A percentile compares a stretch with the other conserved stretches of the same genome.
phyloP scores from a whole-genome alignment of 37 sponge, comb jelly and placozoan genomes.

The Dysidea cf. avara region DNA sequence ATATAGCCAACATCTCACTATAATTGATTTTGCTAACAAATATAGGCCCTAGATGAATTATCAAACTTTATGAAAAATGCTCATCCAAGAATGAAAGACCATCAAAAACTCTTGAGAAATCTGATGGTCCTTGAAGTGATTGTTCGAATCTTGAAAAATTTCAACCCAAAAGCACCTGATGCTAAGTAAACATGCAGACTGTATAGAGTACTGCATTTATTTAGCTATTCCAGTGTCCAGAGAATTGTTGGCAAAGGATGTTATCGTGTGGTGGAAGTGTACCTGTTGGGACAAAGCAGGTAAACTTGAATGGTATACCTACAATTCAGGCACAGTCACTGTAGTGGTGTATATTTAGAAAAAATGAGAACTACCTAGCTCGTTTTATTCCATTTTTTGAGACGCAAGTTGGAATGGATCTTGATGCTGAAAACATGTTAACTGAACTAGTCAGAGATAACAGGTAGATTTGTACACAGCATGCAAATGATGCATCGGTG shows the following conservation, averaged over 20 bases:
- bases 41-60: constrained; percentile 14
- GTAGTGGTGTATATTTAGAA: no score
- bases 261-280: constrained; percentile 52
- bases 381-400: constrained; percentile 61
- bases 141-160: constrained; percentile 7
- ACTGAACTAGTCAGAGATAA: constrained; percentile 3
- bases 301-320: no score
- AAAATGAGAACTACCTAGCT: constrained; percentile 72
- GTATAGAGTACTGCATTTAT: background rate
- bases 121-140: constrained; percentile 31
- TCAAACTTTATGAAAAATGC: constrained; percentile 10
- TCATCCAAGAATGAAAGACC: constrained; percentile 38
- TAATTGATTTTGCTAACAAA: background rate
- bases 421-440: constrained; percentile 83
- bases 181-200: background rate
- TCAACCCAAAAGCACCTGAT: background rate
- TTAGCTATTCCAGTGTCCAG: background rate
- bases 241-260: constrained; percentile 8
- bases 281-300: constrained; percentile 52
- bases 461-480: background rate
- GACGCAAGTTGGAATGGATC: constrained; percentile 48
- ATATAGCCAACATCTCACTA: background rate
- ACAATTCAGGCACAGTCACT: no score
- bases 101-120: constrained; percentile 69
- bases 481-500: no score